phyloP scores from a whole-genome alignment of 2,888 invertebrate species.

The Tinea semifulvella region DNA sequence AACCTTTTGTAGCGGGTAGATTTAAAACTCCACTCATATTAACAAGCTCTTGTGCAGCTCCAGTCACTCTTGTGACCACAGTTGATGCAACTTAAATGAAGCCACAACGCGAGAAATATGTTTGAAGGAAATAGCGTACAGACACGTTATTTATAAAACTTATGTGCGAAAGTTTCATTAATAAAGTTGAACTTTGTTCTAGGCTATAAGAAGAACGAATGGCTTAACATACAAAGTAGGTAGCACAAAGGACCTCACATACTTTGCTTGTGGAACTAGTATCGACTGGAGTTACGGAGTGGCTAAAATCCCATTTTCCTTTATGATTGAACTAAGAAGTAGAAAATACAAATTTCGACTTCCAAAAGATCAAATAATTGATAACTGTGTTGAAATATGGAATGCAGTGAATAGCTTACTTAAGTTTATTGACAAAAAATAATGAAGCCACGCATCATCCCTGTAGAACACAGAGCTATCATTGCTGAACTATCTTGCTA shows the following conservation, averaged over 20 bases:
- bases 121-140: no score
- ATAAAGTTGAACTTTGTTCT: conserved; percentile 21
- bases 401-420: conserved; percentile 42
- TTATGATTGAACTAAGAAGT: conserved; percentile 51
- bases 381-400: conserved; percentile 45
- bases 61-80: no score
- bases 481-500: no score
- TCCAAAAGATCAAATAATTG: conserved; percentile 45
- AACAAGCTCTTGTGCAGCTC: no score
- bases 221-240: conserved; percentile 54
- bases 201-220: conserved; percentile 47
- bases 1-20: no score
- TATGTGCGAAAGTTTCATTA: no score
- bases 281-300: conserved; percentile 54
- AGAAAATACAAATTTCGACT: conserved; percentile 41
- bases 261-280: conserved; percentile 52
- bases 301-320: conserved; percentile 54
- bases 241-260: conserved; percentile 51
- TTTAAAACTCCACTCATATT: no score
- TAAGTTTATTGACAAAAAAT: conserved; percentile 36
- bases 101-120: no score
- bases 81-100: no score
- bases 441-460: no score
- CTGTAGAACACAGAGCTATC: no score
- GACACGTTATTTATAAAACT: no score